Evolutionary conservation across 2,113 vertebrate species (phyloP).

Genomic region (Vulpes lagopus): DNA sequence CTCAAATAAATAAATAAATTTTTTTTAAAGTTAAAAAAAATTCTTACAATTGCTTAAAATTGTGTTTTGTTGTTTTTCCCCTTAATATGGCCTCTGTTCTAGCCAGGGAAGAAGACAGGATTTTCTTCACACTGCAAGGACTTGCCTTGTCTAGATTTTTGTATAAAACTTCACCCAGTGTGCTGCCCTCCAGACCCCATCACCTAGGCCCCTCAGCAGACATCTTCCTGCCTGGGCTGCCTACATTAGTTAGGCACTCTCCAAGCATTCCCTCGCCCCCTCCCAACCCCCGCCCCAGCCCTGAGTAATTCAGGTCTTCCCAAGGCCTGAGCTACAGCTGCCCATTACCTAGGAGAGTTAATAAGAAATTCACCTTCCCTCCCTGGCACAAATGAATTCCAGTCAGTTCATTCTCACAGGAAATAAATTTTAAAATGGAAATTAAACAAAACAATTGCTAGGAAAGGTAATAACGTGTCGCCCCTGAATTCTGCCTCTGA

Average conservation of each 20-base stretch:
- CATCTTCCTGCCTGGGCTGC: background rate
- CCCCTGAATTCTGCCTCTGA: slow-evolving; percentile 77
- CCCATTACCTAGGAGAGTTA: slow-evolving; percentile 80
- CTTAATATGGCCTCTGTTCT: background rate
- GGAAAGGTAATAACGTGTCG: slow-evolving; percentile 79
- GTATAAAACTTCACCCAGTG: background rate
- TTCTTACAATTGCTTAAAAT: slow-evolving; percentile 33
- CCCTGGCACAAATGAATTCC: slow-evolving; percentile 78
- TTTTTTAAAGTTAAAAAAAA: background rate
- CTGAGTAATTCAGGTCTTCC: slow-evolving; percentile 63
- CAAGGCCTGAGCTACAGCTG: slow-evolving; percentile 64
- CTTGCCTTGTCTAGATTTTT: slow-evolving; percentile 1
- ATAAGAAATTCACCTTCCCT: slow-evolving; percentile 83
- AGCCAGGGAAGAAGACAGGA: background rate
- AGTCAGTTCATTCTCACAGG: slow-evolving; percentile 82
- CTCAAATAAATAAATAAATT: background rate
- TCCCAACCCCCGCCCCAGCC: background rate
- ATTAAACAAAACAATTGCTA: slow-evolving; percentile 85
- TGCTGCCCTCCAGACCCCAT: background rate
- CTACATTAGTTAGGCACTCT: background rate
- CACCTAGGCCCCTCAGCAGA: background rate
- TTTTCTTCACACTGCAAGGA: background rate
- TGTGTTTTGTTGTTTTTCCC: background rate
- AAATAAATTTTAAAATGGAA: slow-evolving; percentile 85
- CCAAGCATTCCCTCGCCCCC: background rate